These are phyloP conservation scores for Agonum fuliginosum DNA, from an alignment of 2,888 invertebrate genomes.

Conservation along the genomic window DNA sequence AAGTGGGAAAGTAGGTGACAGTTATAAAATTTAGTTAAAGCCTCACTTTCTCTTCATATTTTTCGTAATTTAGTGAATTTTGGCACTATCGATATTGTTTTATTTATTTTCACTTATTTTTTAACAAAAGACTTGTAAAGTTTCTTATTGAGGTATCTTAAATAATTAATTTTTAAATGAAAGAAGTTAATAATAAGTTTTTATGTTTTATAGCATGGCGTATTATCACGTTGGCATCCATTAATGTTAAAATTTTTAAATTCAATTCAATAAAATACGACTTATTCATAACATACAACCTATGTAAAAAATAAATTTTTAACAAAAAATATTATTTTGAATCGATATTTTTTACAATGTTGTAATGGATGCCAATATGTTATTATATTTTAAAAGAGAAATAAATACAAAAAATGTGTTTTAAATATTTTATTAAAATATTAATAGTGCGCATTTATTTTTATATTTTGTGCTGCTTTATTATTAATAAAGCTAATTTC, in stretches of 20 bases:
- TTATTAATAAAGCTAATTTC: slow-evolving; percentile 38
- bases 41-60: background rate
- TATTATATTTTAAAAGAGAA: background rate
- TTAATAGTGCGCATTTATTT: background rate
- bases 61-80: slow-evolving; percentile 43
- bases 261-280: background rate
- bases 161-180: background rate
- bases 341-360: background rate
- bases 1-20: background rate
- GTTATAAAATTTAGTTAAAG: background rate
- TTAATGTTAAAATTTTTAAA: background rate
- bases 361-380: background rate
- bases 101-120: slow-evolving; percentile 26
- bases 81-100: slow-evolving; percentile 2
- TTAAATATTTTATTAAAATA: background rate
- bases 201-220: background rate
- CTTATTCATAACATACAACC: too few relatives aligned
- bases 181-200: background rate
- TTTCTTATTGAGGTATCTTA: background rate
- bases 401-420: too few relatives aligned
- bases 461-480: background rate
- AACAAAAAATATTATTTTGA: background rate
- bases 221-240: background rate
- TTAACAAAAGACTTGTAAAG: too few relatives aligned
- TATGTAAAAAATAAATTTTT: background rate